Evolutionary conservation across 2,113 vertebrate species (phyloP), one percentile per base, ranked within the genome.

Genomic region (Maccullochella peelii): DNA sequence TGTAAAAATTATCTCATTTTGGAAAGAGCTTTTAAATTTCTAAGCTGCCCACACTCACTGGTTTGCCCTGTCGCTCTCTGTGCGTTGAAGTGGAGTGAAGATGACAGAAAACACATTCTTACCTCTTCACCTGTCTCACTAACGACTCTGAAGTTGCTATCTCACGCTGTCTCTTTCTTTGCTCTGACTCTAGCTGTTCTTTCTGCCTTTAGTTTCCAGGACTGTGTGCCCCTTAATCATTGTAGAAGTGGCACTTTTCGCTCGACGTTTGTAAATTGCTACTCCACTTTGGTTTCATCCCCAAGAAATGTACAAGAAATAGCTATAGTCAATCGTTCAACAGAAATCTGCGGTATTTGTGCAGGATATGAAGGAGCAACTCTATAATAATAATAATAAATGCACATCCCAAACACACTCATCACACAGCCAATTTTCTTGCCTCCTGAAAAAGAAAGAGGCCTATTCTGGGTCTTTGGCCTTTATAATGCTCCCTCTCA

Each of bases 1-100:
- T 77, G 0, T 3, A 57, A 83, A 84, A 77, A 59, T 86, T 73
- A 42, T 86, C 85, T 90, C 62, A 87, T 82, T 82, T 87, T 69
- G 33, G 16, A 77, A 49, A 44, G 67, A 72, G 66, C 44, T 59
- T 69, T 76, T 33, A 66, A 54, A 27, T 59, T 65, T 83, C 73
- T 40, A 65, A 75, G 77, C 76, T 79, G 47, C 62, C 79, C 50
- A 15, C 47, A n/a, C 65, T 73, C 3, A 11, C 61, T 5, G 14
- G 14, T 75, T 69, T 59, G 36, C 72, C 49, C 42, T 63, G 58
- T 63, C 20, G 12, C 47, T 8, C 27, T 62, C 50, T 36, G 10
- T n/a, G 40, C 69, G 82, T 58, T 79, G 79, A 85, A 73, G 55
- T 61, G 77, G 36, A 79, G 55, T 65, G 82, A 80, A 85, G 68